Evolutionary conservation across 2,113 vertebrate genomes (phyloP), one percentile per base, ranked within the genome.

Genomic region (Anarrhichthys ocellatus): DNA sequence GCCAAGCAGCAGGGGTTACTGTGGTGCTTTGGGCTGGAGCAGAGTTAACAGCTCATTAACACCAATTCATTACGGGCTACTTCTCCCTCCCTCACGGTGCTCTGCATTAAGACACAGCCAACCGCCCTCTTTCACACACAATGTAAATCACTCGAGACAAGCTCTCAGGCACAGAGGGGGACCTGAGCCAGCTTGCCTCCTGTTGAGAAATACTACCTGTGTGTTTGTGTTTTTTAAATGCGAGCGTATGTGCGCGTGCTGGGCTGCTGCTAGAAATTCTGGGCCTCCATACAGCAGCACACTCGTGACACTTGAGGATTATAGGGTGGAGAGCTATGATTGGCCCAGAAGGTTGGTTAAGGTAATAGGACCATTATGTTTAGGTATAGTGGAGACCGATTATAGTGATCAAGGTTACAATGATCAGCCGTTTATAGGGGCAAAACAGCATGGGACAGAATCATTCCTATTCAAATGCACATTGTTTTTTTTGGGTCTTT

Each of bases 31-130:
- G 86, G 80, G 78, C 73, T 63, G 70, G 48, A 90, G 84, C 85
- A 87, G 87, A 82, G 88, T 92, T 94, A 93, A 92, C 94, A 92
- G 91, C 89, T 93, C 91, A 92, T 93, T 93, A 93, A 92, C 90
- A 92, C 90, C 89, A 82, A 92, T 89, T 92, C 86, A 92, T 92
- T 92, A 91, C 20, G 69, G 85, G 85, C 86, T 88, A 86, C 81
- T 83, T 91, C 84, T 86, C 71, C 76, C 85, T 90, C 85, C 82
- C 83, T 89, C 6, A 10, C 68, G 44, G 79, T 73, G 81, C 65
- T 86, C 48, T 58, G 72, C 70, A 82, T 71, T 59, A 74, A 83
- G 80, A 87, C 78, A 64, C 73, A 78, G 86, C 76, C 73, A 85
- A 77, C 67, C 61, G 22, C 54, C 48, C 64, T 79, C 83, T 84